phyloP scores from a whole-genome alignment of 2,888 invertebrate genomes.

The Drosophila ustulata region DNA sequence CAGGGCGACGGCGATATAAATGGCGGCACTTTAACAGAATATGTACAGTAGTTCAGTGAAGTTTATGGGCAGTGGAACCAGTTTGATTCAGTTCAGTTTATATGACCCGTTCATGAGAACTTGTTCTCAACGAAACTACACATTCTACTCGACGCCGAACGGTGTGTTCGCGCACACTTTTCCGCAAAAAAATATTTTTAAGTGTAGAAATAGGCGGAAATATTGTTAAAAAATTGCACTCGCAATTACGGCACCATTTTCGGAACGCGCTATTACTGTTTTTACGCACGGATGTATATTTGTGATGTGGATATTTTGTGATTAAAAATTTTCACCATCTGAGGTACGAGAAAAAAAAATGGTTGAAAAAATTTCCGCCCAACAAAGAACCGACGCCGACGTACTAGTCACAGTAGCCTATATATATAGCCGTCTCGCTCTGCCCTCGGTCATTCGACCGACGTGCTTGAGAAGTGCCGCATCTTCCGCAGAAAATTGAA shows the following conservation, averaged over 20 bases:
- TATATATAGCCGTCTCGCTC: conserved; percentile 81
- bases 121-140: conserved; percentile 17
- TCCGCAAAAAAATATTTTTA: conserved; percentile 51
- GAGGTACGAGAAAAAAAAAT: conserved; percentile 84
- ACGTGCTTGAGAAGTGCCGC: conserved; percentile 47
- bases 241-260: conserved; percentile 51
- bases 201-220: conserved; percentile 62
- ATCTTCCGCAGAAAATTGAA: conserved; percentile 19
- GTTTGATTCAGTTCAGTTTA: neutral
- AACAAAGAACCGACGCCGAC: conserved; percentile 82
- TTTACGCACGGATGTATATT: conserved; percentile 86
- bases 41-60: conserved; percentile 2
- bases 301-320: conserved; percentile 86
- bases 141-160: conserved; percentile 33
- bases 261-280: conserved; percentile 76
- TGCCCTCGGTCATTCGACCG: conserved; percentile 42
- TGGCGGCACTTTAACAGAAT: neutral
- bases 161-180: conserved; percentile 66
- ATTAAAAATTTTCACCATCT: conserved; percentile 86
- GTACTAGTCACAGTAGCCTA: conserved; percentile 84
- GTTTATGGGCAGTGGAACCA: neutral
- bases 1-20: neutral
- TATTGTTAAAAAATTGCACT: conserved; percentile 39
- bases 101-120: neutral
- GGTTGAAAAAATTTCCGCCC: conserved; percentile 64